Base-by-base conservation (phyloP, 2,113 vertebrate genomes). In the Glaucomys volans region DNA sequence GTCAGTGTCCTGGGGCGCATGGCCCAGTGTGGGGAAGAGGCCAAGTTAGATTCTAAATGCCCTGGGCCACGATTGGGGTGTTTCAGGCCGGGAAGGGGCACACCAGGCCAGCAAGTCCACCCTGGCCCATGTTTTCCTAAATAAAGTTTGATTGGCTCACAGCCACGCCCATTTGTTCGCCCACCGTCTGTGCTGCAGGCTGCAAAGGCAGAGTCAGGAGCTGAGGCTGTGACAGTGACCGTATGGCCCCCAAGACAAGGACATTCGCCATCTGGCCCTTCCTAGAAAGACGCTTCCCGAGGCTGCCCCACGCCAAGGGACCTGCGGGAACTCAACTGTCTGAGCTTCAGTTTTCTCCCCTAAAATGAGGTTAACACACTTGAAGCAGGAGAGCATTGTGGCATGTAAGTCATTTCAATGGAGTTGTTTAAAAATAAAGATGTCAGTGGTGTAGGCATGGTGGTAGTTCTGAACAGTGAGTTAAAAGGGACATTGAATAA, bases 71-170 rank as follows among this genome's bases (percentile, higher is more conserved):
- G 13, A 47, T 0, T 16, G 14, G 0, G 35, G 7, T 4, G 28
- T 71, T n/a, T 81, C 22, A 44, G 57, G 17, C 16, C 37, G 32
- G 8, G 4, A 10, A 24, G 1, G 50, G 12, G 10, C 1, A 4
- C 10, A 5, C 10, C 5, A 37, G 8, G 32, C 42, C 66, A 69
- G 50, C 22, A 44, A 62, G 37, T 52, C 42, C 62, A 67, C 2
- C 0, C 1, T 13, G 6, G 6, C 12, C 5, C 2, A 2, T 28
- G 1, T 2, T 62, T 42, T 71, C 26, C 9, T 54, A 26, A 92
- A 94, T 84, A 90, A 90, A 95, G 64, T 66, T 95, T 89, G 92
- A 84, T 66, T 77, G 72, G n/a, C 77, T 28, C 64, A 71, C 0
- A 1, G 17, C 18, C n/a, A 69, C 54, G 26, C 30, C 35, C 20